phyloP scores from a whole-genome alignment of 1,140 invertebrate genomes.

The Solenopsis fugax region DNA sequence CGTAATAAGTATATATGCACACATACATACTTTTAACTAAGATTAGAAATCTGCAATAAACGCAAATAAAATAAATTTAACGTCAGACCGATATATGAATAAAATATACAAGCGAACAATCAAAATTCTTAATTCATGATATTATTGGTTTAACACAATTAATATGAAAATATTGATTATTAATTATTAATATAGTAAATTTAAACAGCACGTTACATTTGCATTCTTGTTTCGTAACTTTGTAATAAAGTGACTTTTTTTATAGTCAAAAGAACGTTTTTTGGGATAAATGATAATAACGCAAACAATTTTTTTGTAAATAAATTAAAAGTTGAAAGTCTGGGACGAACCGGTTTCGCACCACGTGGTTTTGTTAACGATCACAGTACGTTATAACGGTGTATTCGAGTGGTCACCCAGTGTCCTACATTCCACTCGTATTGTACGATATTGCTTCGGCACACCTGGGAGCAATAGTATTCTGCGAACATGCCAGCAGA shows the following conservation, averaged over 20 bases:
- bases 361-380: constrained; percentile 64
- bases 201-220: background rate
- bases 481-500: background rate
- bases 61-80: background rate
- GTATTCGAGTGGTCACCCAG: constrained; percentile 83
- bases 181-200: background rate
- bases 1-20: no score
- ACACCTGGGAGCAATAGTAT: constrained; percentile 52
- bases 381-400: constrained; percentile 85
- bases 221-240: background rate
- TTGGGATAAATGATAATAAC: background rate
- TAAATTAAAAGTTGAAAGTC: constrained; percentile 68
- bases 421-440: constrained; percentile 83
- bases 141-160: background rate
- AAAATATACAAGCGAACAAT: background rate
- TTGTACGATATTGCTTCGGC: constrained; percentile 17
- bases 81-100: background rate
- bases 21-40: background rate
- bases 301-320: constrained; percentile 19
- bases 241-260: background rate
- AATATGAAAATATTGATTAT: background rate
- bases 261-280: background rate
- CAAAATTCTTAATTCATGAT: background rate
- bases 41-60: background rate
- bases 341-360: constrained; percentile 22